Evolutionary conservation across 2,113 vertebrate species (phyloP).

Genomic region (Pangasianodon gigas): DNA sequence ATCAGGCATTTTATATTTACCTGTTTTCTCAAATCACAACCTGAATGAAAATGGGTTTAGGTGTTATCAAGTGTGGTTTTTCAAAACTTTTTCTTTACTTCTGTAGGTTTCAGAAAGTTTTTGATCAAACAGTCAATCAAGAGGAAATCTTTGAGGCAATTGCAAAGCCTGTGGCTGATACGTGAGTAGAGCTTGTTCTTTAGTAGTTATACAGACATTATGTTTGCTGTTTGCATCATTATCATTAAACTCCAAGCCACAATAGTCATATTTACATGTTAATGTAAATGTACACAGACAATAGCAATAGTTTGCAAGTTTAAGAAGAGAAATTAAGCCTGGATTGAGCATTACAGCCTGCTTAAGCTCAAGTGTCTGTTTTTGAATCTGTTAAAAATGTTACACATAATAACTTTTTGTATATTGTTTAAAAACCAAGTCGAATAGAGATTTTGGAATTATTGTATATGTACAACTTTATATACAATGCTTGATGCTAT

Average conservation of each 20-base stretch:
- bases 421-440: background rate
- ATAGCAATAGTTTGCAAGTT: background rate
- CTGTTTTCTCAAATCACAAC: background rate
- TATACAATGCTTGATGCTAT: background rate
- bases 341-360: background rate
- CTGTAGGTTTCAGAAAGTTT: slow-evolving; percentile 89
- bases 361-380: background rate
- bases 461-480: background rate
- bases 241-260: background rate
- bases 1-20: background rate
- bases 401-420: background rate
- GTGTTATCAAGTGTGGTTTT: background rate
- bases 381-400: background rate
- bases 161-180: slow-evolving; percentile 92
- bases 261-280: background rate
- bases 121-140: slow-evolving; percentile 88
- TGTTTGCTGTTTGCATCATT: background rate
- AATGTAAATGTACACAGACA: background rate
- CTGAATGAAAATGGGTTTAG: background rate
- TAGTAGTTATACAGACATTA: background rate
- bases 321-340: background rate
- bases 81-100: slow-evolving; percentile 3
- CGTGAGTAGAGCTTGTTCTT: slow-evolving; percentile 71
- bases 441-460: background rate
- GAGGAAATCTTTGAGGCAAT: slow-evolving; percentile 89